These are phyloP conservation scores for Metopia argyrocephala DNA, from an alignment of 2,888 invertebrate genomes.

Conservation along the genomic window DNA sequence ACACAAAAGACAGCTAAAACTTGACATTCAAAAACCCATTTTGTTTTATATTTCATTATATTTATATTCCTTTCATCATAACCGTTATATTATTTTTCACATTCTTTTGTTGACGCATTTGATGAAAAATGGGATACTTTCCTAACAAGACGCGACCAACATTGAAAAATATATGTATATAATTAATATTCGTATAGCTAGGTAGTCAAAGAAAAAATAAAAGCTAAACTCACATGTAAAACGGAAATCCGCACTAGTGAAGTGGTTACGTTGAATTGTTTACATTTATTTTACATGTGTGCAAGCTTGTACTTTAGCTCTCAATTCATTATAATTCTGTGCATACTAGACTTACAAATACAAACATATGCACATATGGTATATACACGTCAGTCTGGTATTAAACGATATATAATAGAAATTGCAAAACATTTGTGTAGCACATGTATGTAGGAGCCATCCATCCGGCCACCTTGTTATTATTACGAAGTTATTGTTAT, in stretches of 20 bases:
- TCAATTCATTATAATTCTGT: too few species aligned
- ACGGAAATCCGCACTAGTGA: constrained; percentile 59
- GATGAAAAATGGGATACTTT: background rate
- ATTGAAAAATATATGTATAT: background rate
- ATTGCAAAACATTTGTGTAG: background rate
- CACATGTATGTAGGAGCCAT: constrained; percentile 5
- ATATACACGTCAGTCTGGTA: background rate
- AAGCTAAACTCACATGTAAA: constrained; percentile 51
- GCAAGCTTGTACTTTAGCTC: too few species aligned
- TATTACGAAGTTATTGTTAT: background rate
- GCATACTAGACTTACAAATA: too few species aligned
- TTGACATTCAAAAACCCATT: constrained; percentile 61
- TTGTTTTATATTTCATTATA: background rate
- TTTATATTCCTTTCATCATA: background rate
- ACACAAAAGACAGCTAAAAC: constrained; percentile 28
- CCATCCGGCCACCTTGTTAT: constrained; percentile 9
- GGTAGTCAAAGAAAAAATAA: constrained; percentile 16
- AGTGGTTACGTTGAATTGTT: background rate
- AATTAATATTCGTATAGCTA: too few species aligned
- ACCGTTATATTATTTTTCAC: background rate
- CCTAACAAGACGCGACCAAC: background rate
- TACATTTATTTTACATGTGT: too few species aligned
- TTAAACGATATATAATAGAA: background rate
- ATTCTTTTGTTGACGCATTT: background rate
- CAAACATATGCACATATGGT: too few species aligned